Evolutionary conservation across 2,113 vertebrate species (phyloP).

Genomic region (Lagopus leucura): DNA sequence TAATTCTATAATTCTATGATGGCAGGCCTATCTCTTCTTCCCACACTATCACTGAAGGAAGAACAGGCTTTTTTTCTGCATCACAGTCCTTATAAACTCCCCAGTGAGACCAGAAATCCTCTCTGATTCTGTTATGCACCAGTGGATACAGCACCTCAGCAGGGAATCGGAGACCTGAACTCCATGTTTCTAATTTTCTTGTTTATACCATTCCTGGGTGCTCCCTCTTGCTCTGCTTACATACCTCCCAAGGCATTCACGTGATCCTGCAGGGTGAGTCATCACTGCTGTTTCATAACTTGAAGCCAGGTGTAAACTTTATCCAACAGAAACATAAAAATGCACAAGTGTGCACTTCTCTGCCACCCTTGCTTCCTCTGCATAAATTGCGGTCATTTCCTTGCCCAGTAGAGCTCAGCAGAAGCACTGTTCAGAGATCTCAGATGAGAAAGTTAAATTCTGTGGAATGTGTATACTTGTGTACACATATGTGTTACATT

Average conservation of each 20-base stretch:
- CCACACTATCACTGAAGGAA: background rate
- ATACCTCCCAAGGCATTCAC: background rate
- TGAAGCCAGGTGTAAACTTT: conserved; percentile 10
- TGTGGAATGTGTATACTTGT: background rate
- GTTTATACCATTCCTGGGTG: background rate
- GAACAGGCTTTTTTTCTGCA: background rate
- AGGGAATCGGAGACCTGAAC: background rate
- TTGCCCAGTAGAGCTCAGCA: background rate
- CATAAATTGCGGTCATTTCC: background rate
- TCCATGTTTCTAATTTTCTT: rapidly evolving
- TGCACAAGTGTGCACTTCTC: background rate
- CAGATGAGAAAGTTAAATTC: background rate
- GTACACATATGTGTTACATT: rapidly evolving
- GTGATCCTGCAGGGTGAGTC: background rate
- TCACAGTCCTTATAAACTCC: background rate
- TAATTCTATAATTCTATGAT: no score
- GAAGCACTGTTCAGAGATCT: background rate
- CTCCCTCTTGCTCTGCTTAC: background rate
- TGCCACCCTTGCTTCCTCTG: background rate
- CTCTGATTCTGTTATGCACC: background rate
- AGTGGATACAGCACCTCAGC: background rate
- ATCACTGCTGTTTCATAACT: background rate
- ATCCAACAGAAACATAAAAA: background rate
- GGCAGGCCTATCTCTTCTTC: background rate
- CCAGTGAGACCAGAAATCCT: background rate